A percentile compares a stretch with the other conserved stretches of the same genome.
Evolutionary conservation across 2,113 vertebrate species (phyloP).

Genomic region (Hyperopisus bebe): DNA sequence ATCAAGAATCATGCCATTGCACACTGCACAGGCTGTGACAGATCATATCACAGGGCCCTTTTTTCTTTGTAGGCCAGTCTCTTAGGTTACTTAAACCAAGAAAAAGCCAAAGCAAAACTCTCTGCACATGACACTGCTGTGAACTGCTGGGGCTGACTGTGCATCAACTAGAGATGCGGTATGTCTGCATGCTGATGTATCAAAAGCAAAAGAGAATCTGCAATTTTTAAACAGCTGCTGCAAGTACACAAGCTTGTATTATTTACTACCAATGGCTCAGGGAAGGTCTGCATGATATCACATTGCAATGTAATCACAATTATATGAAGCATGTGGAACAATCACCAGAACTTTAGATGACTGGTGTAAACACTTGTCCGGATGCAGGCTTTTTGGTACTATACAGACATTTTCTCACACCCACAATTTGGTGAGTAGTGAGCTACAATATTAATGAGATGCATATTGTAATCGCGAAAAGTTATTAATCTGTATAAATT

Average conservation of each 20-base stretch:
- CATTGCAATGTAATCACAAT: not conserved
- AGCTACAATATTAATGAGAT: too few relatives aligned
- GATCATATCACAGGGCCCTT: not conserved
- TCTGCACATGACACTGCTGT: not conserved
- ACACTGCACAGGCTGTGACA: not conserved
- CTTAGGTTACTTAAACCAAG: not conserved
- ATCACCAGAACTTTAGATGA: too few relatives aligned
- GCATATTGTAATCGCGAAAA: too few relatives aligned
- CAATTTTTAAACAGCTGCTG: not conserved
- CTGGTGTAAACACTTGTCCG: too few relatives aligned
- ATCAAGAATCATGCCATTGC: not conserved
- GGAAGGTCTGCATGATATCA: not conserved
- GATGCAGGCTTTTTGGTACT: too few relatives aligned
- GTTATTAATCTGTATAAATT: too few relatives aligned
- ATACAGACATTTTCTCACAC: too few relatives aligned
- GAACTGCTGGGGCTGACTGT: not conserved
- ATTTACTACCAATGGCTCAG: not conserved
- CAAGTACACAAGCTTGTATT: not conserved
- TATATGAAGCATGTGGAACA: not conserved
- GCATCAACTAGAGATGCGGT: not conserved
- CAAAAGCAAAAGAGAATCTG: not conserved
- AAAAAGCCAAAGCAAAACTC: not conserved
- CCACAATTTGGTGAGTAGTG: too few relatives aligned
- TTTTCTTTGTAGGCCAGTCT: not conserved
- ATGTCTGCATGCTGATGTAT: not conserved